Evolutionary conservation across 2,888 invertebrate genomes (phyloP).

Genomic region (Rhagonycha lutea): DNA sequence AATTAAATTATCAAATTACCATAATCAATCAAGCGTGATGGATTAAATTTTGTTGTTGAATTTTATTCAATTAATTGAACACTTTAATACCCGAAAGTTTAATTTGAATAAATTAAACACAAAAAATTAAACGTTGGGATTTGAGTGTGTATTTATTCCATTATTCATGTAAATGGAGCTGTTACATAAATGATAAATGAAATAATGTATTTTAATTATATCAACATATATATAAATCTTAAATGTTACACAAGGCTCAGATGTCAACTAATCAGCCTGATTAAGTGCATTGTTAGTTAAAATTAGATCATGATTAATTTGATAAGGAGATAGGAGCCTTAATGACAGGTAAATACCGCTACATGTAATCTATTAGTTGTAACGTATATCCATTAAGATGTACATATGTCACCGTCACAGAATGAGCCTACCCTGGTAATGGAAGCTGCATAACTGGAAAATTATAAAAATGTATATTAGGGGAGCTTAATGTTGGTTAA

Average conservation of each 20-base stretch:
- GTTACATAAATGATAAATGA: background rate
- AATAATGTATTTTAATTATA: background rate
- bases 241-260: background rate
- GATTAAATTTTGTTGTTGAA: background rate
- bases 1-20: background rate
- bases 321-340: conserved; percentile 7
- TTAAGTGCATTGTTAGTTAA: conserved; percentile 15
- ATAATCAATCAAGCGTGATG: background rate
- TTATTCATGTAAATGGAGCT: background rate
- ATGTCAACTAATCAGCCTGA: conserved; percentile 6
- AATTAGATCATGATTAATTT: conserved; percentile 14
- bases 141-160: background rate
- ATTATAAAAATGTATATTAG: background rate
- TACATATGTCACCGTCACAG: conserved; percentile 11
- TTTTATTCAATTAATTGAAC: background rate
- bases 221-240: background rate
- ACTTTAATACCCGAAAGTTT: background rate
- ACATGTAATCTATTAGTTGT: conserved; percentile 15
- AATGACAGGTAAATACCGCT: conserved; percentile 23
- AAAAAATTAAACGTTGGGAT: background rate
- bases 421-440: conserved; percentile 5
- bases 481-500: background rate
- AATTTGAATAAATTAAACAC: background rate
- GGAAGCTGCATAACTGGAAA: background rate
- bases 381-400: conserved; percentile 12